Evolutionary conservation across 1,140 invertebrate genomes (phyloP), one percentile per base, ranked within the genome.

Genomic region (Drosophila truncata): DNA sequence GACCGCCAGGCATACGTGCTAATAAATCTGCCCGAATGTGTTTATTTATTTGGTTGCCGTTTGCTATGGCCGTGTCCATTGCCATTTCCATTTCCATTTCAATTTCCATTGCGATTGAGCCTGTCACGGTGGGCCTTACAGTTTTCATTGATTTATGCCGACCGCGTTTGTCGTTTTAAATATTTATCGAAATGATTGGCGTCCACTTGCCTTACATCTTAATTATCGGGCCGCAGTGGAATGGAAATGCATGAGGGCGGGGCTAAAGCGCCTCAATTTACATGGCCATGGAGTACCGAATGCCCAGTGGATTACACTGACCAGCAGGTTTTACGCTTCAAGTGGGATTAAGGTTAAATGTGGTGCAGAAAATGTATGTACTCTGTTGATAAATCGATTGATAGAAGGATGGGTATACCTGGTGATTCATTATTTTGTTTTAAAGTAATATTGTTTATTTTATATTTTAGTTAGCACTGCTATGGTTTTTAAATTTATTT

Each of bases 11-110:
- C 55, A 82, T 55, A 69, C 69, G 80, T 74, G 80, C 80, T 82
- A 82, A 82, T 82, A 82, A 82, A 82, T 82, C 69, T 78, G 74
- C 74, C 62, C 33, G 62, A 73, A 82, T 78, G 72, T 76, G 78
- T 72, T 78, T 78, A 78, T 78, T 78, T 78, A 78, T 78, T 78
- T 78, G 70, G 60, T 25, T 75, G 42, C 60, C 70, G 47, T 55
- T 37, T 16, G 31, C 50, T 11, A 4, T 13, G 11, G 33, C 33
- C 46, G 25, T 49, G 44, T 47, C 44, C 44, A 46, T 46, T 25
- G 44, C 44, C 44, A 13, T 20, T 52, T 10, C 50, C 50, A 52
- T 52, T 33, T 16, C 49, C 50, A 54, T 54, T 54, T 54, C 52
- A 35, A 54, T 54, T 54, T 37, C 52, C 52, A 54, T 54, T 54